Evolutionary conservation across 2,113 vertebrate genomes (phyloP).

Genomic region (Oxyruncus cristatus): DNA sequence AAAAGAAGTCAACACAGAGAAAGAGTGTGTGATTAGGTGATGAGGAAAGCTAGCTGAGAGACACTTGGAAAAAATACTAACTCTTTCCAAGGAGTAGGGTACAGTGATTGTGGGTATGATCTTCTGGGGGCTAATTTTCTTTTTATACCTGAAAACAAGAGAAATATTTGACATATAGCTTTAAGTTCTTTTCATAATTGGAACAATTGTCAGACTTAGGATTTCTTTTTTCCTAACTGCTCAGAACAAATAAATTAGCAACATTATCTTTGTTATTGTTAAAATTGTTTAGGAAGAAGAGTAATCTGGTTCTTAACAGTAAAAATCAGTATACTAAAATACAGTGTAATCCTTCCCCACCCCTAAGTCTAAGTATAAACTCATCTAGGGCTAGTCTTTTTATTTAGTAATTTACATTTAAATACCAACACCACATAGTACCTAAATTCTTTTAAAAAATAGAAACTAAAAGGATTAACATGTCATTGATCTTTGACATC

Average conservation of each 20-base stretch:
- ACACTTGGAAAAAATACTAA: not conserved
- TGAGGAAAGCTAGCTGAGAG: not conserved
- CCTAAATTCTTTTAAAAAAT: not conserved
- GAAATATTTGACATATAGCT: not conserved
- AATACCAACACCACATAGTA: not conserved
- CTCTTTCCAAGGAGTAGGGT: not conserved
- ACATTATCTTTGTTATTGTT: not conserved
- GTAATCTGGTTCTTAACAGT: not conserved
- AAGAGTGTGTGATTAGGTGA: not conserved
- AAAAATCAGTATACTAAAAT: not conserved
- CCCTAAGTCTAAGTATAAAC: not conserved
- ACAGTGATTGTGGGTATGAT: not conserved
- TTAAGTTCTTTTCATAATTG: not conserved
- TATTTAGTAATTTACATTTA: not conserved
- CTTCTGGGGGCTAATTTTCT: not conserved
- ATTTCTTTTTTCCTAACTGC: not conserved
- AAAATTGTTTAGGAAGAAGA: not conserved
- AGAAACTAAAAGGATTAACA: not conserved
- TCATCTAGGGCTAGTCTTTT: not conserved
- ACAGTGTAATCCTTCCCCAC: not conserved
- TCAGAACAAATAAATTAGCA: not conserved
- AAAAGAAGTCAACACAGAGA: not conserved
- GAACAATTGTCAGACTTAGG: not conserved
- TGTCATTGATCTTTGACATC: not conserved
- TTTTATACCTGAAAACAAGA: not conserved